phyloP scores from a whole-genome alignment of 2,888 invertebrate species.

The Keiferia lycopersicella region DNA sequence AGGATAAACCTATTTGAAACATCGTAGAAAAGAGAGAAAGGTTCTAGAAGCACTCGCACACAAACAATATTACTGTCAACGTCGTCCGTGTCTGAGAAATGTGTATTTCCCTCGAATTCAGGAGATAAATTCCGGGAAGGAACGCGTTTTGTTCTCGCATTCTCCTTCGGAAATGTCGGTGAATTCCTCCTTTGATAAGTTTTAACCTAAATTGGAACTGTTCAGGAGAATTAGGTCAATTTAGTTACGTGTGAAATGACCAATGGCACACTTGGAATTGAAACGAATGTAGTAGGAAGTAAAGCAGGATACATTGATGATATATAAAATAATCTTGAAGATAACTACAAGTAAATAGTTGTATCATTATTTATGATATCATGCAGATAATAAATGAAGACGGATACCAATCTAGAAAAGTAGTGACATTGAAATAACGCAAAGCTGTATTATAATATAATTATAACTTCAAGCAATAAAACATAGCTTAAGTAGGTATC shows the following conservation, averaged over 20 bases:
- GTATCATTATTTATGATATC: constrained; percentile 5
- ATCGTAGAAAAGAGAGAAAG: neutral
- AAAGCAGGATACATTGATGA: constrained; percentile 1
- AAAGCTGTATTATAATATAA: constrained; percentile 1
- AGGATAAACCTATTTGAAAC: constrained; percentile 6
- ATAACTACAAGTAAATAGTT: neutral
- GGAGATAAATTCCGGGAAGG: constrained; percentile 9
- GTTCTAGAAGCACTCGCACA: neutral
- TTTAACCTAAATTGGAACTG: neutral
- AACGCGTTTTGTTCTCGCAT: neutral
- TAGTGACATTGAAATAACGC: neutral
- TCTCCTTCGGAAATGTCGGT: neutral
- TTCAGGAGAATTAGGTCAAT: constrained; percentile 7
- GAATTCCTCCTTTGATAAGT: constrained; percentile 1
- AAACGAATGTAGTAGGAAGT: neutral
- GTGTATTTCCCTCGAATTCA: neutral
- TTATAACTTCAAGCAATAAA: neutral
- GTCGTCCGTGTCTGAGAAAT: constrained; percentile 6
- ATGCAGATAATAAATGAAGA: neutral
- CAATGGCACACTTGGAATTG: constrained; percentile 9
- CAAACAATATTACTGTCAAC: constrained; percentile 4
- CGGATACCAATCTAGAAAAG: neutral
- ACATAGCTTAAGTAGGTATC: too few relatives aligned
- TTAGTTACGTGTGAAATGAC: neutral
- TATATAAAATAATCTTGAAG: neutral